Evolutionary conservation across 2,797 vertebrate genomes (phyloP), one percentile per base, ranked within the genome.

Genomic region (Aselliscus stoliczkanus): DNA sequence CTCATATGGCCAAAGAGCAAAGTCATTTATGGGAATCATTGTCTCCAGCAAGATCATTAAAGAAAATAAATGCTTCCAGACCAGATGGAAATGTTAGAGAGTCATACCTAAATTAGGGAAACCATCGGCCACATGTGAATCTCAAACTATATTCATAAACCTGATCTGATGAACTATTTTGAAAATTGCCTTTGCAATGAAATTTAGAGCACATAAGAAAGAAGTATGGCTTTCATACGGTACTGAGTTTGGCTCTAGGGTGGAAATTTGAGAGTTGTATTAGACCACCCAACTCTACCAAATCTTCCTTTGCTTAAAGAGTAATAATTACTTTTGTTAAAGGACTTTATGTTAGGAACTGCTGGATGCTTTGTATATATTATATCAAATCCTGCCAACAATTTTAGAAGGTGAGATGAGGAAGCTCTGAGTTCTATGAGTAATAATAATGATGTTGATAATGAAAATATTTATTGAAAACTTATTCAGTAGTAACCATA

Each of bases 11-110:
- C 65, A 77, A 95, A 97, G 83, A 95, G 50, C 79, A 97, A 77
- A 96, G 39, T 65, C 85, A 77, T 94, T 94, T 93, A 62, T 67
- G 21, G 65, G 60, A 93, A 90, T 92, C 93, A 54, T 65, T 91
- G 88, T 96, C 75, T 95, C 79, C 76, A 91, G 79, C 37, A 96
- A 94, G 42, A 83, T 84, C 70, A 56, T 96, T 96, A 96, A 96
- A 96, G 92, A 93, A 96, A 95, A 94, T 79, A 95, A 96, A 86
- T 83, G 82, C 77, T 92, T 96, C 31, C 67, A 95, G 80, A 89
- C 65, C 95, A 97, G 88, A 95, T 95, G 95, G 97, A 97, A 95
- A 89, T 75, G 44, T 93, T 94, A 72, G 50, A 87, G 60, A 96
- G 56, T 85, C 4, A 4, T 31, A 65, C 8, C 50, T 95, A 90